Base-by-base conservation (phyloP, 23 tunicate genomes). In the Ciona savignyi region DNA sequence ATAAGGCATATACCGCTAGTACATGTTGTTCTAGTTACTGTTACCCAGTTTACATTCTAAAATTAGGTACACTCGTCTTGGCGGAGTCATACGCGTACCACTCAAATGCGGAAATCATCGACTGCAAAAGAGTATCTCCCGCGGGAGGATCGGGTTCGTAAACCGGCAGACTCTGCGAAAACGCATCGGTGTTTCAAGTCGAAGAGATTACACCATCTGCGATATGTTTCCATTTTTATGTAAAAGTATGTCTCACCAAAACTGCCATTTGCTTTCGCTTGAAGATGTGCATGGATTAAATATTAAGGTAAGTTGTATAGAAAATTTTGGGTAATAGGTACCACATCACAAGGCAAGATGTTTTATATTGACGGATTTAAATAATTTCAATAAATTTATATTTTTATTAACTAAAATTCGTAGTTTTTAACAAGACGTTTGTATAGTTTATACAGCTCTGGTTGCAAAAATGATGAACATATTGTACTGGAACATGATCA, bases 251-350 rank as follows among this genome's bases (percentile, higher is more conserved):
- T 63, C 24, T 26, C 29, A 35, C 25, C 22, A 33, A 71, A 33
- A 74, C n/a, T 76, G 60, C 56, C 26, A 31, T 31, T 21, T 76
- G 29, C 15, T 76, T 21, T 32, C 66, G 24, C 51, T 76, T 76
- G 80, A 76, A 64, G 60, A 63, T 20, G 24, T 61, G 15, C 26
- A 29, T 27, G 80, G 80, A 20, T 25, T 76, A 2, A 76, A 76
- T 27, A 32, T 76, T 21, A 63, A 76, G 51, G 80, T 76, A 76
- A 65, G 23, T 49, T 49, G 61, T 20, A 15, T 49, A 49, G 20
- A 49, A 49, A 20, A 15, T 49, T n/a, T n/a, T n/a, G n/a, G n/a
- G n/a, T n/a, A n/a, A n/a, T n/a, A n/a, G n/a, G n/a, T n/a, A n/a
- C n/a, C n/a, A n/a, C n/a, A n/a, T n/a, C n/a, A n/a, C n/a, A n/a